Conservation (phyloP, 2,888 invertebrate genomes). For the Oscheius sp. region DNA sequence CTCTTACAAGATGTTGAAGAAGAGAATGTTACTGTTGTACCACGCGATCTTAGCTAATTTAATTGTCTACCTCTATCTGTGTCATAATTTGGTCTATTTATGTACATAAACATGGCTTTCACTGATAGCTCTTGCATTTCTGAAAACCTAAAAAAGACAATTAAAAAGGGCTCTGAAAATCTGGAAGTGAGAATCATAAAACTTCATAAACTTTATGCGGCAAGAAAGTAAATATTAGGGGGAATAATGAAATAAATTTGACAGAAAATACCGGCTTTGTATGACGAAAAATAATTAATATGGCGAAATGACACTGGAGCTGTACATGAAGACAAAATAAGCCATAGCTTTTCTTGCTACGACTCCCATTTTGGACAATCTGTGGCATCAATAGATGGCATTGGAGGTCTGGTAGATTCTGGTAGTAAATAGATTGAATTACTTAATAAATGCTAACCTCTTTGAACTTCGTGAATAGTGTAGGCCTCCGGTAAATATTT, state of each 20-base stretch:
- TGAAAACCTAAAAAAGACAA: background rate
- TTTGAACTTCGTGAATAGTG: background rate
- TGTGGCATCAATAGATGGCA: background rate
- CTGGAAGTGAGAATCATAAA: too few species aligned
- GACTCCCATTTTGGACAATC: slow-evolving; percentile 8
- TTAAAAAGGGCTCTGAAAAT: too few species aligned
- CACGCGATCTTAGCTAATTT: slow-evolving; percentile 11
- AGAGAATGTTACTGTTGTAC: background rate
- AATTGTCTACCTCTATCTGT: background rate
- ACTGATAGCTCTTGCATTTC: background rate
- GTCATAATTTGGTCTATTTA: background rate
- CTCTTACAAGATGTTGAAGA: slow-evolving; percentile 15
- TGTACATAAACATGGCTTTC: slow-evolving; percentile 9
- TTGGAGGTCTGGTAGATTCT: slow-evolving; percentile 7
- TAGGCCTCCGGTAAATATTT: slow-evolving; percentile 1
- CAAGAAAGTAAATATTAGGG: background rate
- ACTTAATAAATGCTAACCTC: background rate
- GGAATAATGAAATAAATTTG: background rate
- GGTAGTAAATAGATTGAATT: background rate
- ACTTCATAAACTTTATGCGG: too few species aligned
- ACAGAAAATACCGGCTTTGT: background rate
- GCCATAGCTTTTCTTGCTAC: background rate
- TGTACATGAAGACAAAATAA: background rate
- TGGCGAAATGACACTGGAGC: background rate
- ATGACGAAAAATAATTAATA: background rate